Conservation (phyloP, 2,113 vertebrate species). For the Tetrax tetrax region DNA sequence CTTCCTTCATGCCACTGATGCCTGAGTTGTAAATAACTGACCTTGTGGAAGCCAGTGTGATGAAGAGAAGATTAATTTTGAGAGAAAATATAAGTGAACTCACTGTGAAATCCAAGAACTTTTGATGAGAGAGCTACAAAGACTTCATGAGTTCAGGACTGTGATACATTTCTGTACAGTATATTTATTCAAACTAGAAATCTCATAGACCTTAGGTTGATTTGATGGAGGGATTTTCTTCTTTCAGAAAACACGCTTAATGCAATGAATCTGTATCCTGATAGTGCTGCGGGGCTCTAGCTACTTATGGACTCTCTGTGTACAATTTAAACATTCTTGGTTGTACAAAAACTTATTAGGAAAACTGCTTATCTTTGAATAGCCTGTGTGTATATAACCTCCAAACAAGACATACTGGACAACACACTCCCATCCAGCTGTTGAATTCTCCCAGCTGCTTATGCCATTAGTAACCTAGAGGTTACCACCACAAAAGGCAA, state of each 20-base stretch:
- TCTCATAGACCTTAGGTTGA: neutral
- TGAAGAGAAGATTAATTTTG: neutral
- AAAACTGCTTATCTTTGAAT: neutral
- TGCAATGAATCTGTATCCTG: neutral
- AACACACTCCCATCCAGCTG: neutral
- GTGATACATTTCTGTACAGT: neutral
- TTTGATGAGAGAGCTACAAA: neutral
- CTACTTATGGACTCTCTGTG: neutral
- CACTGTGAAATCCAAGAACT: neutral
- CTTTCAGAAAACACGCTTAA: neutral
- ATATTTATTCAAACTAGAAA: neutral
- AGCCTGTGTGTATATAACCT: neutral
- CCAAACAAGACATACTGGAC: neutral
- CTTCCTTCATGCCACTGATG: neutral
- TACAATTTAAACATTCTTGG: neutral
- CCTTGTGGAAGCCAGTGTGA: neutral
- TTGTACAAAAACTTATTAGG: neutral
- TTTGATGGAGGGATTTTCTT: neutral
- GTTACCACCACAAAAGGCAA: neutral
- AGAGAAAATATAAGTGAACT: neutral
- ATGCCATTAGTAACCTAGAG: neutral
- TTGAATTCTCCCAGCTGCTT: neutral
- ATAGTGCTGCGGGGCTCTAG: rapidly evolving
- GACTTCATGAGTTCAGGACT: neutral
- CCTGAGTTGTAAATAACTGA: neutral